Evolutionary conservation across 2,113 vertebrate genomes (phyloP).

Genomic region (Emydocephalus ijimae): DNA sequence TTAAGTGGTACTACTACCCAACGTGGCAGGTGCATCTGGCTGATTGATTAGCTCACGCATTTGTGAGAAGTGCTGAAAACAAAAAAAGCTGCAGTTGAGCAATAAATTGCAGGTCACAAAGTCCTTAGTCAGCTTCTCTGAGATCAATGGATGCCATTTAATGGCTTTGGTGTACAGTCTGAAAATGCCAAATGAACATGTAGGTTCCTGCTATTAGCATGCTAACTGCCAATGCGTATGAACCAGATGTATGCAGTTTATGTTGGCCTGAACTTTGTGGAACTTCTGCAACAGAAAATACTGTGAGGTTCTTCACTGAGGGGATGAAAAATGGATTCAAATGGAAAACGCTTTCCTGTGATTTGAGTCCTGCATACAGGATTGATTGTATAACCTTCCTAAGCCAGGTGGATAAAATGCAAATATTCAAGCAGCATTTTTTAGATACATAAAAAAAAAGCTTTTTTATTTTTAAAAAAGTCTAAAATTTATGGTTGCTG

Average conservation of each 20-base stretch:
- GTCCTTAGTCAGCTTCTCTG: conserved; percentile 2
- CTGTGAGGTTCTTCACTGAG: neutral
- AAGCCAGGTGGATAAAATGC: neutral
- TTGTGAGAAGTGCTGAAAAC: conserved; percentile 5
- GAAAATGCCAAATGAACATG: conserved; percentile 18
- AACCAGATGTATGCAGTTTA: neutral
- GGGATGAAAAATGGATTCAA: neutral
- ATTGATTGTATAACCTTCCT: neutral
- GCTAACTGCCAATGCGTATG: neutral
- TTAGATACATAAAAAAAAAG: neutral
- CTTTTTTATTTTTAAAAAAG: neutral
- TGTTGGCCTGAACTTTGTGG: neutral
- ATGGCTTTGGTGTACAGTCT: neutral
- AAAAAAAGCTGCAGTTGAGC: conserved; percentile 21
- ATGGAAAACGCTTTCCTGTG: neutral
- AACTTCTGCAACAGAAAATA: neutral
- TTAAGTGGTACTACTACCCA: conserved; percentile 40
- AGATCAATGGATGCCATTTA: conserved; percentile 23
- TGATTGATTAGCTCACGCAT: conserved; percentile 27
- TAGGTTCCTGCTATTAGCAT: neutral
- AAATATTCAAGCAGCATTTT: neutral
- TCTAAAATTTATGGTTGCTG: neutral
- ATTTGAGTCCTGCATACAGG: neutral
- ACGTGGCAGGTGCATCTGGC: conserved; percentile 6
- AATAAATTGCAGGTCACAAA: conserved; percentile 32